Base-by-base conservation (phyloP, 2,113 vertebrate species). In the Antennarius striatus region DNA sequence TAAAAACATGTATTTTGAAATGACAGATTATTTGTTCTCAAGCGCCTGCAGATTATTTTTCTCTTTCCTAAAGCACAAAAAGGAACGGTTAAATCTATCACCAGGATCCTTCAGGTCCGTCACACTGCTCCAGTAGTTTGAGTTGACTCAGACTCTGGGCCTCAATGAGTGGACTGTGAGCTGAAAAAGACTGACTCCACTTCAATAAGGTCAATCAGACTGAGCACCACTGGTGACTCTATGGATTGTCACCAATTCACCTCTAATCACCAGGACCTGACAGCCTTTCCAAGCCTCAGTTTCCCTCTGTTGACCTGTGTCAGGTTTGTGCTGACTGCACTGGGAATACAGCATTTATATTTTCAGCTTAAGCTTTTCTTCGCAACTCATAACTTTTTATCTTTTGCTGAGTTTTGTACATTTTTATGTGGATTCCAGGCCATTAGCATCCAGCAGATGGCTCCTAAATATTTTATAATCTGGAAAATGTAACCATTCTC, bases 381-480 rank as follows among this genome's bases (percentile, higher is more conserved):
- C 50, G 47, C 16, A 61, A 32, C 47, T 28, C 43, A 22, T 6
- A 77, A 74, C 71, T 77, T 77, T 77, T 65, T 50, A 61, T 80
- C 32, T 74, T 65, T 68, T 71, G 67, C 74, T 77, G 74, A 80
- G 70, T 47, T 61, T 17, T 61, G 50, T 60, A 15, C 5, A 68
- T 57, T 72, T 56, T 50, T n/a, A 61, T 46, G 45, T 17, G 36
- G 40, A 74, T 71, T 71, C 67, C 7, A 54, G 22, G 47, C 40
- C n/a, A 52, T 80, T 70, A 80, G 81, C 77, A 68, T 68, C 42
- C 28, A 52, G 30, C 69, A 72, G 57, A 53, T 80, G 48, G 39
- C 30, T 76, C 32, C 66, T 71, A 6, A 54, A 80, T 83, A 74
- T 83, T 83, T 80, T 64, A 80, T 80, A 43, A 63, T 50, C 12